These are phyloP conservation scores for Hylaeus volcanicus DNA, from an alignment of 1,140 invertebrate species.

Conservation along the genomic window DNA sequence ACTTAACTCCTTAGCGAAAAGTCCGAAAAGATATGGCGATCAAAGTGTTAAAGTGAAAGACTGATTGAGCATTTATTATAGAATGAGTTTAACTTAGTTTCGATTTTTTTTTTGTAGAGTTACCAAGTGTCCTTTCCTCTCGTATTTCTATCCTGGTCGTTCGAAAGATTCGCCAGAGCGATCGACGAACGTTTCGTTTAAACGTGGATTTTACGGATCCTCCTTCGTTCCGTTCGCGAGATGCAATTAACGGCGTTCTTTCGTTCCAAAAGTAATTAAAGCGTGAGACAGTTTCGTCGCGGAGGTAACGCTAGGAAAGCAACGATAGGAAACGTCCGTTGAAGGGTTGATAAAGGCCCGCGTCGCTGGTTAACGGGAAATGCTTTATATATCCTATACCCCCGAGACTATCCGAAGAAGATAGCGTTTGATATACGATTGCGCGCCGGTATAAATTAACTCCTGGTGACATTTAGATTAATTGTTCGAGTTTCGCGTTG, in stretches of 20 bases:
- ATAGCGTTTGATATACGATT: conserved; percentile 68
- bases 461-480: conserved; percentile 75
- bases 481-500: conserved; percentile 69
- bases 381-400: conserved; percentile 63
- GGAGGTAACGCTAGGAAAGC: conserved; percentile 36
- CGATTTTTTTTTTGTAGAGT: too few species aligned
- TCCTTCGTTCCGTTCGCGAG: not conserved
- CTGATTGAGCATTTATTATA: too few species aligned
- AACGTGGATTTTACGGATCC: not conserved
- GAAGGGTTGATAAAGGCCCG: conserved; percentile 73
- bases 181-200: not conserved
- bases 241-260: conserved; percentile 38
- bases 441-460: conserved; percentile 74
- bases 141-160: too few species aligned
- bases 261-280: conserved; percentile 63
- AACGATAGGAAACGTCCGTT: conserved; percentile 68
- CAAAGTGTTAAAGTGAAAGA: too few species aligned
- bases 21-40: too few species aligned
- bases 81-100: too few species aligned
- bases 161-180: not conserved
- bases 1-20: too few species aligned
- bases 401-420: conserved; percentile 68
- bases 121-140: too few species aligned
- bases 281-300: conserved; percentile 51
- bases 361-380: conserved; percentile 62